Percentiles rank a stretch among this genome's conserved stretches.
These are phyloP conservation scores for Argyra leucocephala DNA, from an alignment of 2,888 invertebrate species.

Conservation along the genomic window DNA sequence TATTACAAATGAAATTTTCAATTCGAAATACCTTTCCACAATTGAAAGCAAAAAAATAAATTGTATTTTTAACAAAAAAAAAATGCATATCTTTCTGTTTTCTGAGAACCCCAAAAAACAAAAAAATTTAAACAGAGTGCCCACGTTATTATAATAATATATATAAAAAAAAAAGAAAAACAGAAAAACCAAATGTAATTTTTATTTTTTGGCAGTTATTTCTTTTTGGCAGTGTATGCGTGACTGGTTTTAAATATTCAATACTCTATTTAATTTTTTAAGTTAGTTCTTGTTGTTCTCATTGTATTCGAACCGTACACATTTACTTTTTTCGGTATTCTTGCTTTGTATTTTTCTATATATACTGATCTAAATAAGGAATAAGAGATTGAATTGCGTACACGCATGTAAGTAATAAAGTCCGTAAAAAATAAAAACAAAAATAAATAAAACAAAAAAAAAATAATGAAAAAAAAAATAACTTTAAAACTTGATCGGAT, in stretches of 20 bases:
- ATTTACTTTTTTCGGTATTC: background rate
- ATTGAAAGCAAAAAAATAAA: too few relatives aligned
- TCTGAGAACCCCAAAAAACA: too few relatives aligned
- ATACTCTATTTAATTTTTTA: too few relatives aligned
- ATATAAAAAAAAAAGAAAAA: background rate
- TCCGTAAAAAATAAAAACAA: background rate
- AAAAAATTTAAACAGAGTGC: too few relatives aligned
- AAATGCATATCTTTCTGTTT: too few relatives aligned
- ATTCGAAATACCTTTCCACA: too few relatives aligned
- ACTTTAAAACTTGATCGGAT: background rate
- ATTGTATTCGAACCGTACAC: too few relatives aligned
- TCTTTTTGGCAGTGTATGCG: background rate
- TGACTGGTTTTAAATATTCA: background rate
- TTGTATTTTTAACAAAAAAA: too few relatives aligned
- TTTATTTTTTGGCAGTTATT: background rate
- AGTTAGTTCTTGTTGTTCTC: background rate
- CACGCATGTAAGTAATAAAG: conserved; percentile 2
- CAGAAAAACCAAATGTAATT: background rate
- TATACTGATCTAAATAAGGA: background rate
- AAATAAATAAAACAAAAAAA: background rate
- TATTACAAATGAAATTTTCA: too few relatives aligned
- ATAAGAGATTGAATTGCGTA: background rate
- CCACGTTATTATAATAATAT: background rate
- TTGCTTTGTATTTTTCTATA: background rate
- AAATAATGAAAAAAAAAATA: background rate